phyloP scores from a whole-genome alignment of 1,140 invertebrate species.

The Batillaria attramentaria region DNA sequence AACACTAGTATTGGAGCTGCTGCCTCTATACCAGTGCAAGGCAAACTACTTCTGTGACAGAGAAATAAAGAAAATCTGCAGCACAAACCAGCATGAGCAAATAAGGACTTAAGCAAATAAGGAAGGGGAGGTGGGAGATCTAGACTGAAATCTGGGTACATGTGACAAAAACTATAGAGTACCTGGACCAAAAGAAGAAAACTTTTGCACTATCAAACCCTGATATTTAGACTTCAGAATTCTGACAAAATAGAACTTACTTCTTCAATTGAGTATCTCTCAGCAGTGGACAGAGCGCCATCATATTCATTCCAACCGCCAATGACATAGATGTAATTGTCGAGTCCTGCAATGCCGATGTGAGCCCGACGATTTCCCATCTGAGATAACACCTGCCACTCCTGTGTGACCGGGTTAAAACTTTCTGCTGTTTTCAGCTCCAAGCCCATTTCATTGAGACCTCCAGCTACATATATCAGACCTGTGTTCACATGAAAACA shows the following conservation, averaged over 20 bases:
- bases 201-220: neutral
- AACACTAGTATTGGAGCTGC: neutral
- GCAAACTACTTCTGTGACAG: too few species aligned
- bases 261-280: slow-evolving; percentile 90
- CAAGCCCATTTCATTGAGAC: slow-evolving; percentile 80
- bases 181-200: neutral
- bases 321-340: slow-evolving; percentile 85
- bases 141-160: neutral
- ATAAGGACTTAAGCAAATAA: too few species aligned
- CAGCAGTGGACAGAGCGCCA: slow-evolving; percentile 83
- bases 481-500: slow-evolving; percentile 14
- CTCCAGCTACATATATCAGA: slow-evolving; percentile 29
- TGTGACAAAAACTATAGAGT: neutral
- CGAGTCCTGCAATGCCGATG: slow-evolving; percentile 89
- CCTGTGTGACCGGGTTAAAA: slow-evolving; percentile 85
- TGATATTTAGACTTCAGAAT: neutral
- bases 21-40: neutral
- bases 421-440: slow-evolving; percentile 84
- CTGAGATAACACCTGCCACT: slow-evolving; percentile 82
- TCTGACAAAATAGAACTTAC: slow-evolving; percentile 72
- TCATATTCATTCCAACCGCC: slow-evolving; percentile 87
- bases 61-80: neutral
- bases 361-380: slow-evolving; percentile 85
- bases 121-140: too few species aligned
- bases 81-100: neutral